These are phyloP conservation scores for Acomys russatus DNA, from an alignment of 2,797 vertebrate genomes.

Conservation along the genomic window DNA sequence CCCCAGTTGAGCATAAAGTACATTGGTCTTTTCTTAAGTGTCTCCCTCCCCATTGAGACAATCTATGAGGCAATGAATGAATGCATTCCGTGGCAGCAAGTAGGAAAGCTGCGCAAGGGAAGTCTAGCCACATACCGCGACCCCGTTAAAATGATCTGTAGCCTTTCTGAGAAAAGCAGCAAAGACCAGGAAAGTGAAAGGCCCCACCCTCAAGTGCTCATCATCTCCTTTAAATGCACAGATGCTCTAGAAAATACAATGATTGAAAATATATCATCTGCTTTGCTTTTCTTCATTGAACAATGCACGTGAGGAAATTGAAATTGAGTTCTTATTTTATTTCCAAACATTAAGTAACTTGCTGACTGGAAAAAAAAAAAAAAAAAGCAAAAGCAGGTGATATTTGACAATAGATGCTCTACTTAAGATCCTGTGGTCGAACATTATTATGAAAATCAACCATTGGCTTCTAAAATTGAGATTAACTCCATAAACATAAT, in stretches of 20 bases:
- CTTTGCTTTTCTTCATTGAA: constrained; percentile 1
- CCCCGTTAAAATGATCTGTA: constrained; percentile 20
- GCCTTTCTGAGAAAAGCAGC: background rate
- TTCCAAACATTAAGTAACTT: constrained; percentile 45
- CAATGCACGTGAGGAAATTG: background rate
- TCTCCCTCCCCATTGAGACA: background rate
- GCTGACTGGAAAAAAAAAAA: background rate
- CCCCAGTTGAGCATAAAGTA: constrained; percentile 17
- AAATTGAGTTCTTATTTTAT: constrained; percentile 44
- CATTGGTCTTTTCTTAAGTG: background rate
- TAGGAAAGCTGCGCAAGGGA: background rate
- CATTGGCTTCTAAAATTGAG: constrained; percentile 15
- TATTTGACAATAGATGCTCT: background rate
- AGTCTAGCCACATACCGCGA: constrained; percentile 2
- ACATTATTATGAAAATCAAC: constrained; percentile 47
- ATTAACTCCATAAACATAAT: constrained; percentile 7
- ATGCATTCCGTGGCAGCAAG: constrained; percentile 34
- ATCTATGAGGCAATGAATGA: background rate
- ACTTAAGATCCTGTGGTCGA: background rate
- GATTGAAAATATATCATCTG: constrained; percentile 17
- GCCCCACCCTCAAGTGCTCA: background rate
- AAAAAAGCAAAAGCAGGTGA: background rate
- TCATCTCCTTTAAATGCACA: background rate
- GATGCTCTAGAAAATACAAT: background rate
- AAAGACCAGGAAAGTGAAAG: background rate